Conservation (phyloP, 2,888 invertebrate genomes). For the Actias luna region DNA sequence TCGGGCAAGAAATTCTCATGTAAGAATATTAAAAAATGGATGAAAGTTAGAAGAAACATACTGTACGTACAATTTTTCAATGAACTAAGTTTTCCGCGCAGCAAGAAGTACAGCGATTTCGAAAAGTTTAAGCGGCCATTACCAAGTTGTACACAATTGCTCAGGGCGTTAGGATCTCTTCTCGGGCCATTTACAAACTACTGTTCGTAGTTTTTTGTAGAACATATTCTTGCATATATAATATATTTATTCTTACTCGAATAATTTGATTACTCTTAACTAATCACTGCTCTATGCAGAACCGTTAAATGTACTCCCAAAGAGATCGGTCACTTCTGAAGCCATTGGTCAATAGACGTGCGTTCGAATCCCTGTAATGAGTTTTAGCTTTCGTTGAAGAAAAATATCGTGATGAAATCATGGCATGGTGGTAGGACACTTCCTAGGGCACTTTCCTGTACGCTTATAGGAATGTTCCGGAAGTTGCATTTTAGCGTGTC, state of each 20-base stretch:
- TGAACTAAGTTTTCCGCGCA: constrained; percentile 40
- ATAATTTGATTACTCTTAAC: too few species aligned
- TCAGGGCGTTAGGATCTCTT: constrained; percentile 46
- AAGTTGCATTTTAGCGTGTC: too few species aligned
- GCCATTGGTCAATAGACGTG: too few species aligned
- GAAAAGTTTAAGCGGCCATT: constrained; percentile 70
- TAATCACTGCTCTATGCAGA: too few species aligned
- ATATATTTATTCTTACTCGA: not conserved
- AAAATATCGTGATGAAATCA: too few species aligned
- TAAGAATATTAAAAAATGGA: not conserved
- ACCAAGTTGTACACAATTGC: constrained; percentile 69
- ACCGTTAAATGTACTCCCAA: too few species aligned
- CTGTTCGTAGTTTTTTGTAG: not conserved
- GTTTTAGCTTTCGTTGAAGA: too few species aligned
- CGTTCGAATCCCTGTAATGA: too few species aligned
- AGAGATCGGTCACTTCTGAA: too few species aligned
- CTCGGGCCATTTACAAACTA: not conserved
- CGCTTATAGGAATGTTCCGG: too few species aligned
- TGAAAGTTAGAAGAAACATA: not conserved
- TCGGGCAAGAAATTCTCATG: not conserved
- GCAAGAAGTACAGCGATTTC: constrained; percentile 36
- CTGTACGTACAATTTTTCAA: not conserved
- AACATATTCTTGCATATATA: not conserved
- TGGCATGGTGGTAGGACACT: too few species aligned
- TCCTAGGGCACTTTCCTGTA: too few species aligned